Evolutionary conservation across 2,888 invertebrate genomes (phyloP), one percentile per base, ranked within the genome.

Genomic region (Drosophila nr. medialis): DNA sequence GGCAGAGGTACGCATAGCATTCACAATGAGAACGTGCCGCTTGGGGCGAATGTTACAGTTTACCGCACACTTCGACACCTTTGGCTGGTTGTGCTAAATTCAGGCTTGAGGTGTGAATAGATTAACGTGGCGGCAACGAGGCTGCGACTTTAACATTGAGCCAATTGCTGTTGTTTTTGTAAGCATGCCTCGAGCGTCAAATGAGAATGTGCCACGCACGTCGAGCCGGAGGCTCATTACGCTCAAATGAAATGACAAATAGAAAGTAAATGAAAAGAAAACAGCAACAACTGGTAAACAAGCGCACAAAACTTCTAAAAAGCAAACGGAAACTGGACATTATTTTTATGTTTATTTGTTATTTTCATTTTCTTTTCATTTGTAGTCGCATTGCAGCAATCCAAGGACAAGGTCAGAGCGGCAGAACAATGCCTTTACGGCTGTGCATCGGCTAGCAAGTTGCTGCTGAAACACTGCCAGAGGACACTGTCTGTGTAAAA

Each of bases 31-130:
- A 90, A 84, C 90, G 84, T 90, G 84, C 83, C 75, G 59, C 75
- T 89, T 77, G 51, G 70, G 70, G 73, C 81, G 69, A 90, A 77
- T 80, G 83, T 61, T 86, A 70, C 81, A 76, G 73, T 67, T 86
- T 76, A 83, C 86, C 90, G 71, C 90, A 86, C 72, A 78, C 68
- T 71, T 78, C 75, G 64, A 72, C 84, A 88, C 84, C 90, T 84
- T 51, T 55, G 64, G 48, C 3, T 18, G 34, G 27, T 11, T 36
- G 51, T 40, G 54, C 21, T 2, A 24, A 24, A 45, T 45, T 29
- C 66, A 63, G 60, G 74, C 84, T 77, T 72, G 84, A 86, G 86
- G 84, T 90, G 85, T 86, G 90, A 86, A 90, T 90, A 90, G 90
- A 86, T 86, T 86, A 90, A 90, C 78, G 72, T 88, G 89, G 83